Conservation (phyloP, 2,888 invertebrate genomes). For the Lacanobia oleracea region DNA sequence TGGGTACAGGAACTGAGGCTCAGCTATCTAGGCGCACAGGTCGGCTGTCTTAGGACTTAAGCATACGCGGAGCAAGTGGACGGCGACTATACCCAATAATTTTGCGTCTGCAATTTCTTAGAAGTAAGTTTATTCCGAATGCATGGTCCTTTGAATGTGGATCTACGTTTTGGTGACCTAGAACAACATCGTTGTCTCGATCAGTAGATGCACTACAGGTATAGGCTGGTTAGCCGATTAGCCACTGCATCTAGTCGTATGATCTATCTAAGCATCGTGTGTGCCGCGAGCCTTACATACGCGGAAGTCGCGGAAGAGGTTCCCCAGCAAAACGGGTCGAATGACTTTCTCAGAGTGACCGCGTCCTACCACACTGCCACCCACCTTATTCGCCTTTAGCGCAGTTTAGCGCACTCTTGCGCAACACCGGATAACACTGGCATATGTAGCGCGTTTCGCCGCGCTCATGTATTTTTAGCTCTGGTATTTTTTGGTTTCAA, state of each 20-base stretch:
- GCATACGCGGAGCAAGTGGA: neutral
- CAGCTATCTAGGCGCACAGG: constrained; percentile 45
- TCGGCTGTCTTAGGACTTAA: constrained; percentile 14
- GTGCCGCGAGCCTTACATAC: constrained; percentile 53
- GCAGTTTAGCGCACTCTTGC: constrained; percentile 72
- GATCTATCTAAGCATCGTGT: constrained; percentile 22
- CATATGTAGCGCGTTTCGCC: constrained; percentile 57
- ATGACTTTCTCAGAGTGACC: constrained; percentile 75
- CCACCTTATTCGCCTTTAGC: constrained; percentile 71
- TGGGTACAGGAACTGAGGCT: constrained; percentile 65
- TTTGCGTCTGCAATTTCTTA: neutral
- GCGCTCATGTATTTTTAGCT: constrained; percentile 18
- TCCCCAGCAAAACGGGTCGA: constrained; percentile 77
- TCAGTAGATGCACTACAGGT: too few relatives aligned
- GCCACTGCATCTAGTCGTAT: neutral
- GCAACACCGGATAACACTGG: constrained; percentile 68
- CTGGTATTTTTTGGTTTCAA: neutral
- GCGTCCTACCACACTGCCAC: constrained; percentile 68
- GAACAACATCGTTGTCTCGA: neutral
- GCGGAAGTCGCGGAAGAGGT: constrained; percentile 74
- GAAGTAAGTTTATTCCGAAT: neutral
- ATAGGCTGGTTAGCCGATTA: neutral
- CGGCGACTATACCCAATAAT: too few relatives aligned
- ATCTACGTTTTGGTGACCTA: neutral
- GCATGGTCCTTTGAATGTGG: neutral